Evolutionary conservation across 2,888 invertebrate genomes (phyloP).

Genomic region (Pasiphila rectangulata): DNA sequence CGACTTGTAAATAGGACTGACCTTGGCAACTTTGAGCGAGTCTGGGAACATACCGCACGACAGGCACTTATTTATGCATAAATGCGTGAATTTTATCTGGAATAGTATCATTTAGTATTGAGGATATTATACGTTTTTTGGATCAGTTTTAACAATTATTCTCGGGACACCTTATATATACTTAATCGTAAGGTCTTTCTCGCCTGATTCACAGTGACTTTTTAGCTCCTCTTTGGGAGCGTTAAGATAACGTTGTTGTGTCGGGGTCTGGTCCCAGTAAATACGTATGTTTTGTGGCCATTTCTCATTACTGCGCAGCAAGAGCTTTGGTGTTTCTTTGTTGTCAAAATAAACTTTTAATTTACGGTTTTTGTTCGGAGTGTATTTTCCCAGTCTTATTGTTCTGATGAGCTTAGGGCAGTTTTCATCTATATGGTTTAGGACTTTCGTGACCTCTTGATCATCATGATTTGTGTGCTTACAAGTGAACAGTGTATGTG

Average conservation of each 20-base stretch:
- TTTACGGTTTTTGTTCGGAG: no score
- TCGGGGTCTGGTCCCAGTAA: not conserved
- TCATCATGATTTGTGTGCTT: no score
- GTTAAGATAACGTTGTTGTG: not conserved
- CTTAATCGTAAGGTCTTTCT: not conserved
- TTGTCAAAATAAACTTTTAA: not conserved
- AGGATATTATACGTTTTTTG: not conserved
- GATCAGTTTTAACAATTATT: not conserved
- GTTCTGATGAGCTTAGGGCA: no score
- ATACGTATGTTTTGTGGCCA: not conserved
- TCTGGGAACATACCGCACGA: no score
- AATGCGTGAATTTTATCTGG: not conserved
- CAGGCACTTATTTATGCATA: no score
- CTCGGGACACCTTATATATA: not conserved
- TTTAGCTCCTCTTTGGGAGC: not conserved
- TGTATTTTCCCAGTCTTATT: no score
- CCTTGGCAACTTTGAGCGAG: no score
- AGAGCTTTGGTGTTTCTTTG: not conserved
- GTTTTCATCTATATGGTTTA: no score
- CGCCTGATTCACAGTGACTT: not conserved
- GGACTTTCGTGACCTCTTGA: no score
- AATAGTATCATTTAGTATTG: not conserved
- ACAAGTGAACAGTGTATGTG: no score
- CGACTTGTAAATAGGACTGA: no score
- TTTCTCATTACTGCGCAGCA: not conserved